Base-by-base conservation (phyloP, 2,888 invertebrate genomes). In the Nymphalis polychloros region DNA sequence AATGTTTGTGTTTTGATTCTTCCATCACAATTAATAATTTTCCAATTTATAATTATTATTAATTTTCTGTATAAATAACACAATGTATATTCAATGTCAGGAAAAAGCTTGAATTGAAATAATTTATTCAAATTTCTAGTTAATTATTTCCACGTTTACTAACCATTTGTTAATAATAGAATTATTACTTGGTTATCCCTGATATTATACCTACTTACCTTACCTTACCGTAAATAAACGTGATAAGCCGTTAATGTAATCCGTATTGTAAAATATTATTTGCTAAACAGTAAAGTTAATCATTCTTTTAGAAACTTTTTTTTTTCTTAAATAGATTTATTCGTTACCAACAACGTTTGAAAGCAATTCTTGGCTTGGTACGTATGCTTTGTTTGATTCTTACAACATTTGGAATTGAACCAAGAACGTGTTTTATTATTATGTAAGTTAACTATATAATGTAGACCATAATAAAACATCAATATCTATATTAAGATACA, bases 331-430 rank as follows among this genome's bases (percentile, higher is more conserved):
- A 20, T 20, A 46, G 35, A 20, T 52, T 41, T 52, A 50, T 52
- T 46, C 47, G 47, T 66, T 50, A 53, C 16, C 47, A 48, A 48
- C 61, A 31, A 35, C 48, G 20, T 16, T 48, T 47, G 53, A 53
- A 48, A 41, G 23, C 41, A 41, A 67, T 65, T 65, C 61, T 67
- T 67, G 66, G 66, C 66, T 67, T 55, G 52, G 47, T 41, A 49
- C 35, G 16, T 49, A 48, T 2, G 59, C 60, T 67, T 67, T 61
- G 55, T 67, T 55, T 61, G 55, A 55, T 61, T 55, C 35, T 67
- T 62, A 63, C 67, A 63, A 49, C 63, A 63, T 69, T 69, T 69
- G 69, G 69, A 69, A 41, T 63, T 23, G 53, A 63, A 69, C 67
- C 69, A 69, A 69, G 53, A 55, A 60, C 27, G 50, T 59, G 50